Evolutionary conservation across 2,888 invertebrate species (phyloP).

Genomic region (Junonia oenone): DNA sequence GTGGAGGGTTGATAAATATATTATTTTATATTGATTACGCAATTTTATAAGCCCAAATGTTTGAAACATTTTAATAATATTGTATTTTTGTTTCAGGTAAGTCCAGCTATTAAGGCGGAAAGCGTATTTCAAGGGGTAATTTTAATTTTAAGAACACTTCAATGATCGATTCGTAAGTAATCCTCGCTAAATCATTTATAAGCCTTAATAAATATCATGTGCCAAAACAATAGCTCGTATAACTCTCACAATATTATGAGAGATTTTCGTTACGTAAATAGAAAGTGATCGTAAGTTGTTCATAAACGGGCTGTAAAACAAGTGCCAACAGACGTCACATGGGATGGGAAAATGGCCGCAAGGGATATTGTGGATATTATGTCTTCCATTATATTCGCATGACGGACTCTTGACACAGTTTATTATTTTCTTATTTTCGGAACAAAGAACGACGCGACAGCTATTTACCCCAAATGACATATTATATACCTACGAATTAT

Average conservation of each 20-base stretch:
- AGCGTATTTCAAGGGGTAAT: background rate
- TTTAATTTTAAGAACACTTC: no score
- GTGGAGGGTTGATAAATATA: no score
- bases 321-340: conserved; percentile 27
- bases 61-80: background rate
- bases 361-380: conserved; percentile 31
- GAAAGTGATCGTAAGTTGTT: conserved; percentile 24
- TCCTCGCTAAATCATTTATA: no score
- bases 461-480: no score
- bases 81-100: conserved; percentile 15
- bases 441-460: no score
- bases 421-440: background rate
- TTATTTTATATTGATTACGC: no score
- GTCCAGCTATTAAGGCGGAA: background rate
- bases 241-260: background rate
- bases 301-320: conserved; percentile 18
- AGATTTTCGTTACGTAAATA: conserved; percentile 2
- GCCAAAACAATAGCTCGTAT: background rate
- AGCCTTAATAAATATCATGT: background rate
- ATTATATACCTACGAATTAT: no score
- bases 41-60: background rate
- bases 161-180: no score
- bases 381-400: conserved; percentile 7
- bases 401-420: background rate
- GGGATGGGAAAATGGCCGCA: conserved; percentile 26